phyloP scores from a whole-genome alignment of 2,113 vertebrate species.

The Lasiurus borealis region DNA sequence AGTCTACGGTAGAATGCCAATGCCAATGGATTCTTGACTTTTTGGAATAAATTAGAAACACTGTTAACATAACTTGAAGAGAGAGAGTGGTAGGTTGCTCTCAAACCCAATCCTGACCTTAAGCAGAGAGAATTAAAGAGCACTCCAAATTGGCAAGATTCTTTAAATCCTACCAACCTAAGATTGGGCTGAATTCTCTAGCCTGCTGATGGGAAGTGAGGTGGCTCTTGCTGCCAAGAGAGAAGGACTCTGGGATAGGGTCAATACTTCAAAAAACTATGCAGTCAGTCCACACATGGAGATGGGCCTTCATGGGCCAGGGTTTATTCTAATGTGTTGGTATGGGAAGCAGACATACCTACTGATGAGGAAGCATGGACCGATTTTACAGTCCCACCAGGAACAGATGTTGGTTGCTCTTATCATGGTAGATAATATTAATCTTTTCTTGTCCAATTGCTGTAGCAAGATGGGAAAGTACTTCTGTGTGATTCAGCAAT shows the following conservation, averaged over 20 bases:
- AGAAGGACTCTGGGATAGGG: conserved; percentile 1
- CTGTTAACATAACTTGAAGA: conserved; percentile 11
- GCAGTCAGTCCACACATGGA: not conserved
- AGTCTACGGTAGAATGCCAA: conserved; percentile 75
- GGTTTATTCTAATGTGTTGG: not conserved
- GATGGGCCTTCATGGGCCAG: not conserved
- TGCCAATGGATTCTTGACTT: conserved; percentile 51
- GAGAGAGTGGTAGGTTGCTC: not conserved
- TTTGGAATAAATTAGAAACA: conserved; percentile 16
- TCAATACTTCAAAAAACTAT: not conserved
- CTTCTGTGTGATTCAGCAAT: conserved; percentile 88
- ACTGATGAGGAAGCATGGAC: conserved; percentile 29
- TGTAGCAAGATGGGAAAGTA: conserved; percentile 92
- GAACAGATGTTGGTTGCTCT: conserved; percentile 83
- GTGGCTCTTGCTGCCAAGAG: not conserved
- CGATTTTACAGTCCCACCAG: conserved; percentile 77
- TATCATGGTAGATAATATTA: conserved; percentile 87
- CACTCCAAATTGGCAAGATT: not conserved
- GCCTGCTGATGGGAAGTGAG: not conserved
- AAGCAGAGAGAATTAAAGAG: conserved; percentile 28
- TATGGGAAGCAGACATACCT: not conserved
- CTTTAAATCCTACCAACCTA: not conserved
- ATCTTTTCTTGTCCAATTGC: conserved; percentile 86
- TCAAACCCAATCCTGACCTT: conserved; percentile 19
- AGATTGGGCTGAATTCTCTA: not conserved